These are phyloP conservation scores for Schlechtendalia chinensis DNA, from an alignment of 1,140 invertebrate species.

Conservation along the genomic window DNA sequence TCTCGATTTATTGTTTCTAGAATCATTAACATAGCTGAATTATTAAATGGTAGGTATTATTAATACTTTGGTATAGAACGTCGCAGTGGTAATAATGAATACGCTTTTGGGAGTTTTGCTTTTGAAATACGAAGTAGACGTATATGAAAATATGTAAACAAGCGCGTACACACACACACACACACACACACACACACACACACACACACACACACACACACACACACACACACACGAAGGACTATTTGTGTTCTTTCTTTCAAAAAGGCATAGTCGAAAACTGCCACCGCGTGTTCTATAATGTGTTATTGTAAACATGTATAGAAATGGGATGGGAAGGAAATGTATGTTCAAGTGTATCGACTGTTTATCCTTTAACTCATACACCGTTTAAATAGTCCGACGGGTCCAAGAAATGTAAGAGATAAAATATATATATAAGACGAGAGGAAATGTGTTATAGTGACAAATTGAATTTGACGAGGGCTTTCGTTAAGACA, in stretches of 20 bases:
- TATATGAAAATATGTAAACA: background rate
- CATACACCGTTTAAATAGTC: background rate
- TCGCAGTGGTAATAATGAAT: background rate
- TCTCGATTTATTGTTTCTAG: constrained; percentile 2
- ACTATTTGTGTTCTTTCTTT: background rate
- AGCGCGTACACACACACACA: too few species aligned
- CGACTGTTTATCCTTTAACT: background rate
- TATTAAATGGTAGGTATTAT: constrained; percentile 17
- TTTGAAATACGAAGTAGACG: constrained; percentile 6
- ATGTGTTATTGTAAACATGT: background rate
- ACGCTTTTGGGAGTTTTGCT: background rate
- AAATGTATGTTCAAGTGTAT: too few species aligned
- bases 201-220: too few species aligned
- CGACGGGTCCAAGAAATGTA: background rate
- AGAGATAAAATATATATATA: background rate
- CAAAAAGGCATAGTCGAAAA: background rate
- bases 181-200: too few species aligned
- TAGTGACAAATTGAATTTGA: constrained; percentile 29
- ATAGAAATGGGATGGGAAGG: background rate
- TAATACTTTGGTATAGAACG: background rate
- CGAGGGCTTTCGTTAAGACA: background rate
- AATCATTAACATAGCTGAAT: background rate
- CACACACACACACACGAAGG: too few species aligned
- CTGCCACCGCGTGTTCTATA: background rate
- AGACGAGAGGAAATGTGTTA: constrained; percentile 9